Evolutionary conservation across 2,888 invertebrate genomes (phyloP).

Genomic region (Ophion slaviceki): DNA sequence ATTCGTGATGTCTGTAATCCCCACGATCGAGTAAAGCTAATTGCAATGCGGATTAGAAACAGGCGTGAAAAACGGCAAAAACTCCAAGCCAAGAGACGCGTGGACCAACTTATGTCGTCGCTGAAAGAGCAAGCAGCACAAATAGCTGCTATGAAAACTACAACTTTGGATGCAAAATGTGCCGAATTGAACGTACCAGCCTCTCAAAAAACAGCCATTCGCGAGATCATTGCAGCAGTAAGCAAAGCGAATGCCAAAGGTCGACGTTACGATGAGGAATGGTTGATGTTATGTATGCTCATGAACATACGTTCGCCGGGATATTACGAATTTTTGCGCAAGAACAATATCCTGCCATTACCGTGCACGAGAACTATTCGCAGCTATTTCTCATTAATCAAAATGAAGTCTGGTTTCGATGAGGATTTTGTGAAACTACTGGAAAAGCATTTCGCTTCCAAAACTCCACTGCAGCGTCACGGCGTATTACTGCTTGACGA

Average conservation of each 20-base stretch:
- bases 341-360: constrained; percentile 63
- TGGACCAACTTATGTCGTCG: constrained; percentile 21
- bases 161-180: constrained; percentile 21
- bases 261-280: constrained; percentile 3
- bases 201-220: too few relatives aligned
- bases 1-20: too few relatives aligned
- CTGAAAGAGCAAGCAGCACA: constrained; percentile 29
- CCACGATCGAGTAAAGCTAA: too few relatives aligned
- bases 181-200: too few relatives aligned
- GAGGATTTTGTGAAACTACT: constrained; percentile 56
- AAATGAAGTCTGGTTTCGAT: constrained; percentile 52
- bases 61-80: constrained; percentile 37
- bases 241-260: constrained; percentile 7
- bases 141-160: constrained; percentile 31
- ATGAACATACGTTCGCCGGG: neutral
- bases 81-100: constrained; percentile 17
- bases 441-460: constrained; percentile 23
- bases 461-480: constrained; percentile 42
- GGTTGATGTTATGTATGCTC: neutral
- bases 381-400: constrained; percentile 54
- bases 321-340: constrained; percentile 66
- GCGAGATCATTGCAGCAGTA: constrained; percentile 12
- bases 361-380: constrained; percentile 65
- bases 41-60: too few relatives aligned
- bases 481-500: constrained; percentile 65